Percentiles rank a stretch among this genome's conserved stretches.
These are phyloP conservation scores for Caenorhabditis becei DNA, from an alignment of 2,888 invertebrate genomes.

Conservation along the genomic window DNA sequence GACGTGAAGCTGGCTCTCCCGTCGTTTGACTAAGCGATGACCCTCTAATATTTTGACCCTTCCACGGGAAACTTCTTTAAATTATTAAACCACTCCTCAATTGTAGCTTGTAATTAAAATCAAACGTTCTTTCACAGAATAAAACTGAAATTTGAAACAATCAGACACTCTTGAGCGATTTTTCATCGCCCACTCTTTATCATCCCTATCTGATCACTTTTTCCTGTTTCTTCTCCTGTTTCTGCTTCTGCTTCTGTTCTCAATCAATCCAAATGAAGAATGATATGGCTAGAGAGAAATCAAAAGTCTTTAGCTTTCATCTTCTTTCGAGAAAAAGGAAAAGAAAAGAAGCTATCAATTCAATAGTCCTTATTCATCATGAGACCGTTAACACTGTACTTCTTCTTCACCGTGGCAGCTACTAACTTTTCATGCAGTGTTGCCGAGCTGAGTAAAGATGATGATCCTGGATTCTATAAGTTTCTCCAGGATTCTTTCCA, in stretches of 20 bases:
- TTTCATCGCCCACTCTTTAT: conserved; percentile 18
- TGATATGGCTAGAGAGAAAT: conserved; percentile 22
- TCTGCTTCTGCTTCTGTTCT: conserved; percentile 14
- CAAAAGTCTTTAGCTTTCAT: neutral
- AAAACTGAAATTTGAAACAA: conserved; percentile 36
- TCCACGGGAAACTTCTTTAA: conserved; percentile 9
- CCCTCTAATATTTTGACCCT: neutral
- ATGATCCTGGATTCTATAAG: conserved; percentile 48
- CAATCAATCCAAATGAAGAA: neutral
- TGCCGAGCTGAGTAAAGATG: conserved; percentile 19
- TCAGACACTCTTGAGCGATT: neutral
- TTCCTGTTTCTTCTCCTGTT: conserved; percentile 35
- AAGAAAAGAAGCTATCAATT: conserved; percentile 32
- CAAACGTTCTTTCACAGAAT: conserved; percentile 25
- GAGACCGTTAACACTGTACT: neutral
- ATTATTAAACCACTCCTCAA: conserved; percentile 20
- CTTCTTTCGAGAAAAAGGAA: conserved; percentile 4
- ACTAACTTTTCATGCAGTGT: neutral
- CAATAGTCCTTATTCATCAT: conserved; percentile 13
- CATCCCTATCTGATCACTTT: conserved; percentile 16
- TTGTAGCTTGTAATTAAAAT: conserved; percentile 52
- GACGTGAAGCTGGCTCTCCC: conserved; percentile 78
- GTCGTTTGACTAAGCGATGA: conserved; percentile 61
- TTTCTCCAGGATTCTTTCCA: conserved; percentile 52
- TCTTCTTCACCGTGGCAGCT: neutral